Conservation (phyloP, 2,888 invertebrate species). For the Apomyelois bistriatella region DNA sequence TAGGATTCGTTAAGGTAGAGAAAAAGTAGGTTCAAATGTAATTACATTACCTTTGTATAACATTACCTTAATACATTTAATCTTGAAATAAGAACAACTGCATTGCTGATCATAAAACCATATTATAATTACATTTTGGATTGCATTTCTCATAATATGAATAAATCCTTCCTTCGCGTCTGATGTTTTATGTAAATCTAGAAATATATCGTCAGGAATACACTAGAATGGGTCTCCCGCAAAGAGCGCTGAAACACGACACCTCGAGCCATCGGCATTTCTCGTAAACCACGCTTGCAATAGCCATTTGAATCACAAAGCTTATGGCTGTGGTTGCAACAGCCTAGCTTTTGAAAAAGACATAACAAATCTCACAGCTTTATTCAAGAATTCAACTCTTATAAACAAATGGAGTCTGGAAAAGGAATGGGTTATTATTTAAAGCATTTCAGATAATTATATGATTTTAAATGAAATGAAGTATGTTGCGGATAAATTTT, state of each 20-base stretch:
- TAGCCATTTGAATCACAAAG: neutral
- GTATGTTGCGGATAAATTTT: too few species aligned
- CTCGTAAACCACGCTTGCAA: neutral
- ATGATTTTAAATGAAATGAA: too few species aligned
- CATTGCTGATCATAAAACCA: too few species aligned
- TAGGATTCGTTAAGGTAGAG: too few species aligned
- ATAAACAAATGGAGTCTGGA: neutral
- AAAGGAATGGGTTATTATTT: too few species aligned
- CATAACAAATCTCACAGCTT: neutral
- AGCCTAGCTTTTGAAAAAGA: neutral
- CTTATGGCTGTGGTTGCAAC: neutral
- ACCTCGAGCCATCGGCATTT: neutral
- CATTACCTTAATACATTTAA: too few species aligned
- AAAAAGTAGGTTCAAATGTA: too few species aligned
- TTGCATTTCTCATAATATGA: too few species aligned
- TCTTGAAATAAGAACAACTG: too few species aligned
- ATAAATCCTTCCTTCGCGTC: neutral
- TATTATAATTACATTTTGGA: too few species aligned
- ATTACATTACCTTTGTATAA: too few species aligned
- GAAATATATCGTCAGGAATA: neutral
- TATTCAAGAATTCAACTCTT: neutral
- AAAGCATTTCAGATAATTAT: too few species aligned
- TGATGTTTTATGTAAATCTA: neutral
- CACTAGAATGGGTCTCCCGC: neutral
- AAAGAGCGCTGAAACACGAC: neutral